Conservation (phyloP, 1,140 invertebrate species). For the Ditylenchus dipsaci region DNA sequence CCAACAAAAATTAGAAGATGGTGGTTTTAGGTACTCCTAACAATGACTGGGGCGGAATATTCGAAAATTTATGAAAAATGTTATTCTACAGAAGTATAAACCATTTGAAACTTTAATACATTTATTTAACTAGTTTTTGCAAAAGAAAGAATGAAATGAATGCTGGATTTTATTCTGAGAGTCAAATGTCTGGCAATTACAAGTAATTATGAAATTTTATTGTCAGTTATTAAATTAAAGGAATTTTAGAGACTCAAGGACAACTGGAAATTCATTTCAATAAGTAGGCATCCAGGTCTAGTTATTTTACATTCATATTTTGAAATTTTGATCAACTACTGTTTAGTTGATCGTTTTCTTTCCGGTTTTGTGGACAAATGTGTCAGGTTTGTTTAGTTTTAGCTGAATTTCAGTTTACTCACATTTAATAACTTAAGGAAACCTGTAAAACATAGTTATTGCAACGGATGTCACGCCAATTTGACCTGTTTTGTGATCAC, state of each 20-base stretch:
- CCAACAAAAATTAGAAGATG: not conserved
- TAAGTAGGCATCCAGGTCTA: not conserved
- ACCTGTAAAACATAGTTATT: not conserved
- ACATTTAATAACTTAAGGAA: not conserved
- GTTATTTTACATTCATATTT: not conserved
- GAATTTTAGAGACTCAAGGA: not conserved
- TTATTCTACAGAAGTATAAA: too few relatives aligned
- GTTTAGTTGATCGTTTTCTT: not conserved
- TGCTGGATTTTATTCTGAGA: not conserved
- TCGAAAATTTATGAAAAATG: not conserved
- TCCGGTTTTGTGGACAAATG: not conserved
- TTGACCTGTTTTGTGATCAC: conserved; percentile 33
- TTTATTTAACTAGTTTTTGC: not conserved
- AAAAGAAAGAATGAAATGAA: not conserved
- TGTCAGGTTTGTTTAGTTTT: not conserved
- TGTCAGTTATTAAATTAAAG: too few relatives aligned
- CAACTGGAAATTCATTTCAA: not conserved
- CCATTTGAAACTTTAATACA: too few relatives aligned
- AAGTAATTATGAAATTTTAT: too few relatives aligned
- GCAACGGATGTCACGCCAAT: conserved; percentile 26
- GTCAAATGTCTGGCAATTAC: too few relatives aligned
- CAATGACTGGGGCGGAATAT: not conserved
- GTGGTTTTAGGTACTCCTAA: not conserved
- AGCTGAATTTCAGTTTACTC: not conserved
- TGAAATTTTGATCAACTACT: too few relatives aligned